Conservation (phyloP, 2,888 invertebrate genomes). For the Phorcus lineatus region DNA sequence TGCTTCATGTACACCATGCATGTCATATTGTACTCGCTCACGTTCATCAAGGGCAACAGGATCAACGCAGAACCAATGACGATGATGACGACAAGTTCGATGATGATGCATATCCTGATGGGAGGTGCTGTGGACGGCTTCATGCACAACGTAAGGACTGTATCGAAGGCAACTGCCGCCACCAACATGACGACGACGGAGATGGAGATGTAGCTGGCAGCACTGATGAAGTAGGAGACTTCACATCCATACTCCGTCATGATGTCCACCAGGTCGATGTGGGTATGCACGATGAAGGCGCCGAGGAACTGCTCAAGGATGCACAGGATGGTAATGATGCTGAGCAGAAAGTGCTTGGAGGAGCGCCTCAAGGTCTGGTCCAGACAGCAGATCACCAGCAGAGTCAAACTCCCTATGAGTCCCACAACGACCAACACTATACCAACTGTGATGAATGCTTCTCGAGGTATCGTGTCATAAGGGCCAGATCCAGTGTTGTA, state of each 20-base stretch:
- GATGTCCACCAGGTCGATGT: not conserved
- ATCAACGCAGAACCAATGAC: not conserved
- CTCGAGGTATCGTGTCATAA: constrained; percentile 1
- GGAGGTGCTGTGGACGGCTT: not conserved
- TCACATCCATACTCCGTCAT: not conserved
- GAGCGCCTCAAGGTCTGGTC: not conserved
- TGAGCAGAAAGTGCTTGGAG: constrained; percentile 12
- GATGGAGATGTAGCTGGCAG: not conserved
- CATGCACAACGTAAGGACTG: not conserved
- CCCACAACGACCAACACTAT: not conserved
- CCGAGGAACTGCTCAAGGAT: not conserved
- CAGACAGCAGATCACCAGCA: not conserved
- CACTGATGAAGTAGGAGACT: constrained; percentile 9
- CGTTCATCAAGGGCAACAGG: constrained; percentile 5
- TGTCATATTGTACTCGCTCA: not conserved
- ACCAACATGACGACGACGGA: constrained; percentile 1
- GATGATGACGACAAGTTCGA: not conserved
- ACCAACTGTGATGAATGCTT: not conserved
- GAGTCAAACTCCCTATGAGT: not conserved
- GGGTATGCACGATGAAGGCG: constrained; percentile 9
- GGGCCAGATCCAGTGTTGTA: not conserved
- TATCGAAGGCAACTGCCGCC: constrained; percentile 5
- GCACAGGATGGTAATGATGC: not conserved
- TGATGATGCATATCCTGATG: not conserved
- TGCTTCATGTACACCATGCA: not conserved